Evolutionary conservation across 2,113 vertebrate species (phyloP).

Genomic region (Poeciliopsis retropinna): DNA sequence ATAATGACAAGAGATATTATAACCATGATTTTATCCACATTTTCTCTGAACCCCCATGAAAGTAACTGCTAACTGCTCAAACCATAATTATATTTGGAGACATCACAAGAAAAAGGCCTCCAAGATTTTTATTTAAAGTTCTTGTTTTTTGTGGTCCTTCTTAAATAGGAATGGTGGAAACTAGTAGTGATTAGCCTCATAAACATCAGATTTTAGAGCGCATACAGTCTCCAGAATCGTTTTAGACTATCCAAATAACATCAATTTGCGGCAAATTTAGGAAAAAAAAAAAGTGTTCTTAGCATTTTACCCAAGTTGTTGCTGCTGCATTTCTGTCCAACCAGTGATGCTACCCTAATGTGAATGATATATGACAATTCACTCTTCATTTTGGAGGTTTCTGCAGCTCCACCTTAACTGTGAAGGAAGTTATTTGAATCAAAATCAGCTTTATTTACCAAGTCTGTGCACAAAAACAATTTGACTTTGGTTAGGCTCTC

Average conservation of each 20-base stretch:
- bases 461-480: too few species aligned
- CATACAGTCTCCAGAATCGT: not conserved
- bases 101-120: not conserved
- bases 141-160: not conserved
- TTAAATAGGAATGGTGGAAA: not conserved
- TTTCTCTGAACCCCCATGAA: not conserved
- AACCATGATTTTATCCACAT: not conserved
- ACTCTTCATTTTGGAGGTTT: not conserved
- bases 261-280: too few species aligned
- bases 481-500: too few species aligned
- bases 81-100: not conserved
- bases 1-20: not conserved
- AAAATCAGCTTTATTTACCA: too few species aligned
- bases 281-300: not conserved
- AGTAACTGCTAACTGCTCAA: not conserved
- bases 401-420: not conserved
- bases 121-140: not conserved
- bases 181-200: not conserved
- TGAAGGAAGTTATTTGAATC: too few species aligned
- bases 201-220: not conserved
- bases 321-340: not conserved
- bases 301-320: not conserved
- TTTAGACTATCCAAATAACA: too few species aligned
- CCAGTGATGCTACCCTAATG: too few species aligned
- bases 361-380: not conserved